phyloP scores from a whole-genome alignment of 2,888 invertebrate species.

The Cryptophagus acutangulus region DNA sequence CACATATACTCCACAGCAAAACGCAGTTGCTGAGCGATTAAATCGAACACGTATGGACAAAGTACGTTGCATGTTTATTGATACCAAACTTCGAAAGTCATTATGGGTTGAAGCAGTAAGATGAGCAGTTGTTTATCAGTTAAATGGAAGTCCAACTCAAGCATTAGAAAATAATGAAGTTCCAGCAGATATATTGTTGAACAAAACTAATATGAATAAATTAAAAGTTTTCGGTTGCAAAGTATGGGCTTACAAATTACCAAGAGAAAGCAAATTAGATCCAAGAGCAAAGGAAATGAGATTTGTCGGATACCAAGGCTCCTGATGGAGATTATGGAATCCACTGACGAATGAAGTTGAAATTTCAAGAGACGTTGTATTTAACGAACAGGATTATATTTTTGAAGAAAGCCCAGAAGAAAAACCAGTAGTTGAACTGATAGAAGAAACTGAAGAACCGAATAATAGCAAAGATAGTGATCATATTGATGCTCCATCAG shows the following conservation, averaged over 20 bases:
- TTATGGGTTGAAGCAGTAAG: constrained; percentile 27
- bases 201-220: constrained; percentile 21
- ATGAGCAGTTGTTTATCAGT: constrained; percentile 27
- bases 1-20: constrained; percentile 24
- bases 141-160: constrained; percentile 24
- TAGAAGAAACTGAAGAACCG: background rate
- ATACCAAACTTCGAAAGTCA: constrained; percentile 23
- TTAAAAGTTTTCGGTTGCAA: constrained; percentile 25
- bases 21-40: constrained; percentile 24
- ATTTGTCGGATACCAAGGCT: constrained; percentile 27
- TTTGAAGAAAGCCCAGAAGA: constrained; percentile 9
- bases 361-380: constrained; percentile 23
- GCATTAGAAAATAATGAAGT: constrained; percentile 17
- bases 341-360: constrained; percentile 20
- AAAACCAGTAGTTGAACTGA: constrained; percentile 11
- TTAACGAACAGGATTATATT: constrained; percentile 20
- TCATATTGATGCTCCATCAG: constrained; percentile 7
- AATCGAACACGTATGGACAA: constrained; percentile 25
- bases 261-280: constrained; percentile 25
- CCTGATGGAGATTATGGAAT: constrained; percentile 28
- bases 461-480: background rate
- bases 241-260: constrained; percentile 23
- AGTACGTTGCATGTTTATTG: constrained; percentile 21
- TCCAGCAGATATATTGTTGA: constrained; percentile 23
- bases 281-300: constrained; percentile 21